Percentiles rank a stretch among this genome's conserved stretches.
Conservation (phyloP, 2,113 vertebrate genomes). For the Proterorhinus semilunaris region DNA sequence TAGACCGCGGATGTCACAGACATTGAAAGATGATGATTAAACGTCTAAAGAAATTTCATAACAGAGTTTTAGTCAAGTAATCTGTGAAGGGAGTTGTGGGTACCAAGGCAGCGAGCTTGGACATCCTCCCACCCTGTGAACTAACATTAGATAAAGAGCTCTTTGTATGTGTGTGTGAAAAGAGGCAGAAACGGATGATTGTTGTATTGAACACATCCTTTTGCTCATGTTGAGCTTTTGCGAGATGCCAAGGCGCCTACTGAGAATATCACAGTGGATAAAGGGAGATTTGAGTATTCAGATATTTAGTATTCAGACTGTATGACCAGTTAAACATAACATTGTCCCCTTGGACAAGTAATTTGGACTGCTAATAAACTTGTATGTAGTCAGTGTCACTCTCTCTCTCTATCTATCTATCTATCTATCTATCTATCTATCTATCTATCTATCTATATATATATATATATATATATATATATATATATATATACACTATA, state of each 20-base stretch:
- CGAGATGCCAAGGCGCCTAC: slow-evolving; percentile 49
- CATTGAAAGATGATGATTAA: not conserved
- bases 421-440: too few species aligned
- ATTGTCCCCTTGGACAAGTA: too few species aligned
- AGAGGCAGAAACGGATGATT: slow-evolving; percentile 56
- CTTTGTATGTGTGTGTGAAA: slow-evolving; percentile 64
- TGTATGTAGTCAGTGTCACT: too few species aligned
- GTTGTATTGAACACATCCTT: slow-evolving; percentile 62
- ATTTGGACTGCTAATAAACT: too few species aligned
- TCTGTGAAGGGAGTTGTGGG: slow-evolving; percentile 30
- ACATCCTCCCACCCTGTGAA: slow-evolving; percentile 60
- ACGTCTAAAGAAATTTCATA: not conserved
- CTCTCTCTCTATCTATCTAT: too few species aligned
- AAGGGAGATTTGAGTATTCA: too few species aligned
- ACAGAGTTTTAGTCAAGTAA: not conserved
- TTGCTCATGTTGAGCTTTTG: slow-evolving; percentile 58
- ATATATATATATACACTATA: too few species aligned
- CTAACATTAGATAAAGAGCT: slow-evolving; percentile 72
- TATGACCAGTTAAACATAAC: too few species aligned
- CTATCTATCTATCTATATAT: too few species aligned
- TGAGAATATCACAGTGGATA: slow-evolving; percentile 5
- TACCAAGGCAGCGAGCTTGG: slow-evolving; percentile 53
- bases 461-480: too few species aligned
- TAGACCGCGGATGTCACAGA: not conserved
- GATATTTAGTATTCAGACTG: too few species aligned